Evolutionary conservation across 2,797 vertebrate species (phyloP), one percentile per base, ranked within the genome.

Genomic region (Molossus alvarezi): DNA sequence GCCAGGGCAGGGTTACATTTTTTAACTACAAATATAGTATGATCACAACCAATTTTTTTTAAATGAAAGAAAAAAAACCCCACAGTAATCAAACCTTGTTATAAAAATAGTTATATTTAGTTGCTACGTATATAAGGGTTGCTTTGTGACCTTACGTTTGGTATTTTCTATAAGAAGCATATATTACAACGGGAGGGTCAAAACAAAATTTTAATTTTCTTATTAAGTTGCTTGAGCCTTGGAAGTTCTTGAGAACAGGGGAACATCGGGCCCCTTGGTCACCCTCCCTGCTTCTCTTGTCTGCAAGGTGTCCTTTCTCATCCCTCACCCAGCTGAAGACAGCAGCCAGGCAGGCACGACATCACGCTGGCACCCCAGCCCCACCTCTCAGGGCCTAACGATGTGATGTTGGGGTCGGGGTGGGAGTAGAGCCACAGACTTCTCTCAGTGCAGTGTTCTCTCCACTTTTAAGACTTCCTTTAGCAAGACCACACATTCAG

Each of bases 311-410:
- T 48, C 62, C 77, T 33, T 82, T 29, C 25, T 37, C 37, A 45
- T 12, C 5, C 13, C 15, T 92, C 82, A 29, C 37, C 15, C 45
- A 15, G 20, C n/a, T 79, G 51, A 67, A 48, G 41, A 62, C 14
- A n/a, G 45, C 58, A 51, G 27, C 5, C n/a, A 21, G 73, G 25
- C 9, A 82, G 73, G 25, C 9, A 82, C 45, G 53, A 33, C 15
- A 6, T 14, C 11, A 21, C 0, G 3, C 5, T 15, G 27, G 58
- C 20, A 7, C 41, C 29, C 29, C 13, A 1, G 17, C n/a, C 18
- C 15, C 41, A 37, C 3, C 5, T 65, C 18, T 55, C 13, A 1
- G 75, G n/a, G 9, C 17, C 77, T 51, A 27, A 72, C 1, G 58
- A 12, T 21, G 8, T 58, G 53, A 92, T 45, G 77, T 6, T n/a